Evolutionary conservation across 1,140 invertebrate genomes (phyloP), one percentile per base, ranked within the genome.

Genomic region (Schlechtendalia chinensis): DNA sequence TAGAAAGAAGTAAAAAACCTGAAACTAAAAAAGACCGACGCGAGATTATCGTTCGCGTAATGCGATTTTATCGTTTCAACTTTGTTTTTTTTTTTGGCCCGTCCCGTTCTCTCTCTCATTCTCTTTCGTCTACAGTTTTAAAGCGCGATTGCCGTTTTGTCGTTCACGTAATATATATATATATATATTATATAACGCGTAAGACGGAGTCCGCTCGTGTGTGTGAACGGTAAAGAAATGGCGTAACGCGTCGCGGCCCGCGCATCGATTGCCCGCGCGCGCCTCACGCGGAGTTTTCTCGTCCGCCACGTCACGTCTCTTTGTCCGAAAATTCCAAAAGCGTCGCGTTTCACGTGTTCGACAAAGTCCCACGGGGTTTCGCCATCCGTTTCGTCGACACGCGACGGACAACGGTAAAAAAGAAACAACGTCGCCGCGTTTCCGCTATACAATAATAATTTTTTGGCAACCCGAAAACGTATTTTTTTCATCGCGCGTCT

Each of bases 31-130:
- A 69, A 69, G 32, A 39, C 32, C 32, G 32, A 8, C 22, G 22
- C 5, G 39, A 47, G 12, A 69, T 69, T 47, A 69, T 47, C n/a
- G 22, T n/a, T 39, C 65, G 65, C 24, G 32, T 69, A 24, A 47
- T 47, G 39, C 39, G 22, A 69, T 69, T 47, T 69, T 47, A 47
- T 69, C 39, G 32, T 69, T 45, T 47, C 45, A 47, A 47, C 39
- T 69, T 45, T 47, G 22, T 39, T 39, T 39, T 39, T 39, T 39
- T 39, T n/a, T n/a, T n/a, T n/a, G n/a, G n/a, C n/a, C 32, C 3
- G 3, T 39, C 32, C 8, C 32, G 8, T 8, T 39, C 32, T 39
- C 32, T 8, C 32, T 39, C 32, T 8, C 32, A 39, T 8, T 39
- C 32, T 39, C 32, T 39, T 39, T 47, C 45, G 24, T 11, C 17